Evolutionary conservation across 2,888 invertebrate species (phyloP).

Genomic region (Leucoma salicis): DNA sequence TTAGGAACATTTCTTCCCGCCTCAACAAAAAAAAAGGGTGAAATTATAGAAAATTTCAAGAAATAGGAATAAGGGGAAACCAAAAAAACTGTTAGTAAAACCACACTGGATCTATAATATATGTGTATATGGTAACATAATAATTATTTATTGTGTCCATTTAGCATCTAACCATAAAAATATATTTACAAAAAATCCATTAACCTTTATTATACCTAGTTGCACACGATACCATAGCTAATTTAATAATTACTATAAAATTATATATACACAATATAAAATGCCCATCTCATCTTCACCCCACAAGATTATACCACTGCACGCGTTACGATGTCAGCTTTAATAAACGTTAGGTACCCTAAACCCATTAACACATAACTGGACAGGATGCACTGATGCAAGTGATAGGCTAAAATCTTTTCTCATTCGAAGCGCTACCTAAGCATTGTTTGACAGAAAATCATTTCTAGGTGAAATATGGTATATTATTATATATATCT

Average conservation of each 20-base stretch:
- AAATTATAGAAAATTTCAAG: conserved; percentile 19
- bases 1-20: too few species aligned
- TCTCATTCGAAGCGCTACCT: too few species aligned
- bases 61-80: conserved; percentile 24
- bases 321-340: not conserved
- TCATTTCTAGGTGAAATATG: too few species aligned
- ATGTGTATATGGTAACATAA: conserved; percentile 63
- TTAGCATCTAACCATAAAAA: conserved; percentile 56
- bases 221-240: conserved; percentile 42
- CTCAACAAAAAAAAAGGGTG: too few species aligned
- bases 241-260: conserved; percentile 47
- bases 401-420: too few species aligned
- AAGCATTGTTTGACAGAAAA: too few species aligned
- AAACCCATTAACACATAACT: too few species aligned
- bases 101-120: conserved; percentile 46
- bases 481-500: too few species aligned
- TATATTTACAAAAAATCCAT: conserved; percentile 73
- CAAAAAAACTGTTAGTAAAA: conserved; percentile 34
- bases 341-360: too few species aligned
- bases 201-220: conserved; percentile 53
- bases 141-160: conserved; percentile 40
- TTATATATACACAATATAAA: conserved; percentile 56
- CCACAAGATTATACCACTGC: conserved; percentile 18
- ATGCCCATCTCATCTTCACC: conserved; percentile 50
- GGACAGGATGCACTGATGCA: too few species aligned